A percentile compares a stretch with the other conserved stretches of the same genome.
phyloP scores from a whole-genome alignment of 2,113 vertebrate genomes.

The Dendrocopos noguchii region DNA sequence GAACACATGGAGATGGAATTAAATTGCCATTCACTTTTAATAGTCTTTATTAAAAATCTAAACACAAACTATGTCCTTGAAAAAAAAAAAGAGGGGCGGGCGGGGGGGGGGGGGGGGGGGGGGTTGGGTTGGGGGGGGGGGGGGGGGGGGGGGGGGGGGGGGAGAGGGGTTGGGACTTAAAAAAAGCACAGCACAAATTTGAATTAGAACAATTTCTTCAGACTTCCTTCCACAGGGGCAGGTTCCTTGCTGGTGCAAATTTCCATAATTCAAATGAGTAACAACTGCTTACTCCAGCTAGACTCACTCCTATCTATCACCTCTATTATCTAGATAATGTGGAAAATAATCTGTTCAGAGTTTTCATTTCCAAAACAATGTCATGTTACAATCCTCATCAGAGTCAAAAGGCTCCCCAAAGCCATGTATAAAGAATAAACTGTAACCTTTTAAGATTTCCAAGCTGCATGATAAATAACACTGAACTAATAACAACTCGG shows the following conservation, averaged over 20 bases:
- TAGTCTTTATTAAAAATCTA: neutral
- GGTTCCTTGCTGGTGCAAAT: constrained; percentile 17
- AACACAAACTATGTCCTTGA: neutral
- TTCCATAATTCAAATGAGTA: constrained; percentile 43
- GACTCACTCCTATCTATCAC: constrained; percentile 31
- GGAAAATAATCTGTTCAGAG: constrained; percentile 38
- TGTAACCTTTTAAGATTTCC: constrained; percentile 64
- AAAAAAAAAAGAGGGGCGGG: neutral
- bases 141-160: no score
- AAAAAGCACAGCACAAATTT: neutral
- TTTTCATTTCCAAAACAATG: constrained; percentile 53
- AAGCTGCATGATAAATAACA: constrained; percentile 61
- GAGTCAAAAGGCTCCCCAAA: constrained; percentile 52
- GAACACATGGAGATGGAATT: neutral
- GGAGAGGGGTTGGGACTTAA: no score
- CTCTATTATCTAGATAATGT: constrained; percentile 34
- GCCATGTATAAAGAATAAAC: constrained; percentile 53
- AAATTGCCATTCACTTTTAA: neutral
- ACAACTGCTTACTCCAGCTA: constrained; percentile 41
- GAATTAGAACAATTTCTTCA: constrained; percentile 4
- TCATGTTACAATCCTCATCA: constrained; percentile 42
- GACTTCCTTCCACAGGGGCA: neutral
- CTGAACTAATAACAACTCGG: constrained; percentile 63
- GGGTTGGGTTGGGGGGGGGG: no score
- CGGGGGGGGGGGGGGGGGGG: no score